Conservation (phyloP, 2,888 invertebrate species). For the Deilephila porcellus region DNA sequence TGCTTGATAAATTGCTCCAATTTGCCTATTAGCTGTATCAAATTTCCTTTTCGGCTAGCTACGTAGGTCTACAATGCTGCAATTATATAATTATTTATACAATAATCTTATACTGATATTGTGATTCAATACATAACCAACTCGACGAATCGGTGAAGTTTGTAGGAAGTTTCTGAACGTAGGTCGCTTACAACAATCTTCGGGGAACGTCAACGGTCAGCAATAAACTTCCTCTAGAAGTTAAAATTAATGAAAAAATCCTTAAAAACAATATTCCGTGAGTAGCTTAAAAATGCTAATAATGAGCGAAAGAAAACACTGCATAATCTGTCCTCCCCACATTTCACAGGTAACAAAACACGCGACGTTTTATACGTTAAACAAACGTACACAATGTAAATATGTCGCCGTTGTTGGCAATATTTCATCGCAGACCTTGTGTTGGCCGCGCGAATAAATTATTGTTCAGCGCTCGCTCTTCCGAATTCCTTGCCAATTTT, state of each 20-base stretch:
- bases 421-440: constrained; percentile 25
- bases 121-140: too few relatives aligned
- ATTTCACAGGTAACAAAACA: constrained; percentile 24
- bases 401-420: constrained; percentile 9
- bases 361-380: constrained; percentile 15
- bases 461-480: constrained; percentile 44
- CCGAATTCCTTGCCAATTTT: constrained; percentile 48
- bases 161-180: too few relatives aligned
- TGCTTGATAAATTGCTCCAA: too few relatives aligned
- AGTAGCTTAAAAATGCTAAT: background rate
- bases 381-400: constrained; percentile 23
- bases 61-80: too few relatives aligned
- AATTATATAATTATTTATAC: too few relatives aligned
- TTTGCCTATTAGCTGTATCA: too few relatives aligned
- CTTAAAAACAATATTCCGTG: background rate
- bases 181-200: too few relatives aligned
- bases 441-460: constrained; percentile 44
- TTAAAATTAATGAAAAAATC: background rate
- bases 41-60: too few relatives aligned
- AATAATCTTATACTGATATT: too few relatives aligned
- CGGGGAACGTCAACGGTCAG: too few relatives aligned
- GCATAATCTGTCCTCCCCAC: background rate
- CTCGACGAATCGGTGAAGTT: too few relatives aligned
- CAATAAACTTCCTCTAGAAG: background rate
- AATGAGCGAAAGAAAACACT: constrained; percentile 1